A percentile compares a stretch with the other conserved stretches of the same genome.
Evolutionary conservation across 2,113 vertebrate species (phyloP).

Genomic region (Phalacrocorax pelagicus): DNA sequence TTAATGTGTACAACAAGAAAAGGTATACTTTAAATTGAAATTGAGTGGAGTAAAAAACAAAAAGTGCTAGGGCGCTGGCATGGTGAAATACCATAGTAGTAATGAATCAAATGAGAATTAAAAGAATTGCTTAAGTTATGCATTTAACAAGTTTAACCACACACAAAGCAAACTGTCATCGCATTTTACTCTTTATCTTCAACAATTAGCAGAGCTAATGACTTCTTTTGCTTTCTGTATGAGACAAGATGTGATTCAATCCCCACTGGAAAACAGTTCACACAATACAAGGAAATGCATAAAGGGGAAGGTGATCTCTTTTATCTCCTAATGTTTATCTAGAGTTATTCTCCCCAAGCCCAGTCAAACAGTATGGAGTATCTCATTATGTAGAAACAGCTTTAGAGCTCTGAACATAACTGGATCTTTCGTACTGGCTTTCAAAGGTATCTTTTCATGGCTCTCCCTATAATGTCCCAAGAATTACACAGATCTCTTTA

Average conservation of each 20-base stretch:
- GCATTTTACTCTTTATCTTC: not conserved
- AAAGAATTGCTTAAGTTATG: not conserved
- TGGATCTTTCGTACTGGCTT: conserved; percentile 12
- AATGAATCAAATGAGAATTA: not conserved
- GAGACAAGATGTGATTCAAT: conserved; percentile 8
- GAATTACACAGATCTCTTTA: not conserved
- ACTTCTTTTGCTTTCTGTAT: conserved; percentile 10
- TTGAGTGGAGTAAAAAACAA: not conserved
- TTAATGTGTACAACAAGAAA: not conserved
- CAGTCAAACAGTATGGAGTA: not conserved
- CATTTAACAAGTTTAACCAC: not conserved
- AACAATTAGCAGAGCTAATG: conserved; percentile 40
- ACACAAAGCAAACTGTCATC: not conserved
- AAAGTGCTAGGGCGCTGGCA: not conserved
- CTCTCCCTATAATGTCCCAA: not conserved
- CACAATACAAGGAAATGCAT: conserved; percentile 23
- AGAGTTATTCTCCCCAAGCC: not conserved
- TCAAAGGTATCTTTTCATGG: conserved; percentile 30
- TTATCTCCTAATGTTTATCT: conserved; percentile 15
- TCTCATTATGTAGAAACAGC: conserved; percentile 9
- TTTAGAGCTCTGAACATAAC: not conserved
- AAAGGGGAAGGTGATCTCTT: conserved; percentile 10
- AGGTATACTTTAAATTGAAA: not conserved
- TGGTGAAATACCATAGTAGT: not conserved
- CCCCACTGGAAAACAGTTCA: not conserved